phyloP scores from a whole-genome alignment of 2,888 invertebrate species.

The Microdon myrmicae region DNA sequence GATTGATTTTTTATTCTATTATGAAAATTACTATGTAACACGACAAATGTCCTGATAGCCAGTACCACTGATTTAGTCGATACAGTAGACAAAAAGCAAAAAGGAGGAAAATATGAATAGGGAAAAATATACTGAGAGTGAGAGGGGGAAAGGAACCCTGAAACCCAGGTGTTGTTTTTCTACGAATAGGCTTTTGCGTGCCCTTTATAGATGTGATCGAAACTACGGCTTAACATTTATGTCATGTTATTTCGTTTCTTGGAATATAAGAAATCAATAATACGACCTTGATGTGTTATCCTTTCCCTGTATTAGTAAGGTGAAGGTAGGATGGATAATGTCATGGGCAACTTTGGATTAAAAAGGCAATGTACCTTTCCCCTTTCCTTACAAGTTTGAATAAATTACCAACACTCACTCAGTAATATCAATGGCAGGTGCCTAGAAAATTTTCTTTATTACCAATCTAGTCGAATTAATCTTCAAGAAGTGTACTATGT shows the following conservation, averaged over 20 bases:
- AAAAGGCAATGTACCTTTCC: too few species aligned
- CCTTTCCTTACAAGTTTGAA: too few species aligned
- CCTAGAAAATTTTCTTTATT: too few species aligned
- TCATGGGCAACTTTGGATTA: too few species aligned
- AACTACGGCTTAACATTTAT: conserved; percentile 19
- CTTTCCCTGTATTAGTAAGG: conserved; percentile 5
- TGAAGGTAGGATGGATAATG: conserved; percentile 37
- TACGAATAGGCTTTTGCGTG: conserved; percentile 35
- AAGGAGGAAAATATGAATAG: too few species aligned
- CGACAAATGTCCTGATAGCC: conserved; percentile 32
- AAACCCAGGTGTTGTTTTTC: too few species aligned
- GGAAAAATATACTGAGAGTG: too few species aligned
- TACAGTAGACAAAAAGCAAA: not conserved
- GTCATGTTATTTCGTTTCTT: conserved; percentile 26
- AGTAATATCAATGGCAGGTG: too few species aligned
- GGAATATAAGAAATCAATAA: conserved; percentile 31
- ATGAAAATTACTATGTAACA: conserved; percentile 44
- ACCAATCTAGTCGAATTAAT: conserved; percentile 12
- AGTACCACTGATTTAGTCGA: conserved; percentile 12
- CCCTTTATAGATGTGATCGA: conserved; percentile 21
- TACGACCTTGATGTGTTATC: conserved; percentile 32
- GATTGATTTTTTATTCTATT: conserved; percentile 47
- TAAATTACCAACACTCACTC: too few species aligned
- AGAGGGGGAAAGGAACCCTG: too few species aligned
- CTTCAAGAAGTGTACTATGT: conserved; percentile 4